Evolutionary conservation across 1,140 invertebrate genomes (phyloP).

Genomic region (Sesamia nonagrioides): DNA sequence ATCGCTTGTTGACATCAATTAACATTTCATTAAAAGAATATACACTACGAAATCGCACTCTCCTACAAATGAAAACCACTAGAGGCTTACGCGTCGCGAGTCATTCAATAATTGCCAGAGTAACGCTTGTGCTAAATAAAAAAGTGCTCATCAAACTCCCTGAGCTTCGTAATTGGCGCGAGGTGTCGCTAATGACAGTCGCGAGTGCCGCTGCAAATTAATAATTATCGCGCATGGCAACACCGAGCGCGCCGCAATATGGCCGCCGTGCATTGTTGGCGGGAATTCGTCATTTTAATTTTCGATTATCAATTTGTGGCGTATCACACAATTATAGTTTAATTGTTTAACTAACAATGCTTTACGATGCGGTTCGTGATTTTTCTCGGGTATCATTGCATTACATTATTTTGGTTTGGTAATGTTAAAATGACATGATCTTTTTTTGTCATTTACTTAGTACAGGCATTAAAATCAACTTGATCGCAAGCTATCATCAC

Average conservation of each 20-base stretch:
- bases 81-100: constrained; percentile 65
- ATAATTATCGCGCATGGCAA: constrained; percentile 85
- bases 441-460: constrained; percentile 12
- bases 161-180: constrained; percentile 83
- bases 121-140: constrained; percentile 76
- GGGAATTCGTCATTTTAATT: constrained; percentile 70
- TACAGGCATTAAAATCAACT: not conserved
- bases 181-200: constrained; percentile 85
- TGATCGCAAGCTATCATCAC: not conserved
- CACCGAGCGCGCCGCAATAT: constrained; percentile 80
- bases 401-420: constrained; percentile 36
- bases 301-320: constrained; percentile 67
- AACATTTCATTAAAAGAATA: constrained; percentile 49
- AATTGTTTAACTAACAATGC: constrained; percentile 46
- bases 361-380: constrained; percentile 36
- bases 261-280: constrained; percentile 78
- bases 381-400: constrained; percentile 37
- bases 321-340: constrained; percentile 49
- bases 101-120: constrained; percentile 74
- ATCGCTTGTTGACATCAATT: constrained; percentile 8
- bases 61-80: constrained; percentile 61
- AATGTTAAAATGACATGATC: constrained; percentile 26
- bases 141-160: constrained; percentile 76
- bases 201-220: constrained; percentile 79
- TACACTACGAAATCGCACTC: constrained; percentile 59